phyloP scores from a whole-genome alignment of 1,140 invertebrate species.

The Acromyrmex charruanus region DNA sequence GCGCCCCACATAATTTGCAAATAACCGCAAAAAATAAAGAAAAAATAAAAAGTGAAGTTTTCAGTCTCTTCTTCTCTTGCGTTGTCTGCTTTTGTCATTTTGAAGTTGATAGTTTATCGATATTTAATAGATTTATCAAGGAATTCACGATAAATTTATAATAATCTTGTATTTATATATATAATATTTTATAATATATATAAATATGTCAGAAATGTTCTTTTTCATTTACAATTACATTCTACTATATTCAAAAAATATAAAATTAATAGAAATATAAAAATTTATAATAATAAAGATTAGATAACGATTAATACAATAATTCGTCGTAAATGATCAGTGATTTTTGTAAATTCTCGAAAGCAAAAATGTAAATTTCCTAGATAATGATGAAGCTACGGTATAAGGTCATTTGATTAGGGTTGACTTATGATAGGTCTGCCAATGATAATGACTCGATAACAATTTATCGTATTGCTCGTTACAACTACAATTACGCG shows the following conservation, averaged over 20 bases:
- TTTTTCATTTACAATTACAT: too few species aligned
- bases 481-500: slow-evolving; percentile 11
- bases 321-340: too few species aligned
- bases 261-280: not conserved
- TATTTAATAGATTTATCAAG: not conserved
- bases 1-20: slow-evolving; percentile 18
- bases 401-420: slow-evolving; percentile 25
- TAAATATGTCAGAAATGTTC: not conserved
- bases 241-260: too few species aligned
- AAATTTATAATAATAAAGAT: not conserved
- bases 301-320: not conserved
- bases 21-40: not conserved
- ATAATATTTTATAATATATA: slow-evolving; percentile 5
- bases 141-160: not conserved
- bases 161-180: too few species aligned
- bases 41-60: too few species aligned
- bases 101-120: not conserved
- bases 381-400: not conserved
- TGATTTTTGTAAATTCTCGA: not conserved
- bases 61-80: not conserved
- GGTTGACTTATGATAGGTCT: not conserved
- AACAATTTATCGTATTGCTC: slow-evolving; percentile 16
- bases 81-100: not conserved
- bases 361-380: not conserved
- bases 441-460: slow-evolving; percentile 28